A percentile compares a stretch with the other conserved stretches of the same genome.
phyloP scores from a whole-genome alignment of 1,140 invertebrate genomes.

The Lethrus apterus region DNA sequence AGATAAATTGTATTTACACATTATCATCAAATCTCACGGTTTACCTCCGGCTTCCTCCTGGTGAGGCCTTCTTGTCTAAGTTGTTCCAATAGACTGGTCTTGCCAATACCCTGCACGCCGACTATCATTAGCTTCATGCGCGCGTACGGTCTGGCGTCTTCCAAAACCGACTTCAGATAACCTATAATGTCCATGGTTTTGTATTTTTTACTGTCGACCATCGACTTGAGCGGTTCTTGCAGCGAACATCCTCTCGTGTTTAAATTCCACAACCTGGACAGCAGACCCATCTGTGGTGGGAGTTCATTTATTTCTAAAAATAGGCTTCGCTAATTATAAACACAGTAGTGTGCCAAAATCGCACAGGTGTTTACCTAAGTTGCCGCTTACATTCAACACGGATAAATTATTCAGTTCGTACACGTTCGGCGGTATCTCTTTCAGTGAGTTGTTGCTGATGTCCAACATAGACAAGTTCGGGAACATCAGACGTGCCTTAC shows the following conservation, averaged over 20 bases:
- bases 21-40: background rate
- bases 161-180: constrained; percentile 83
- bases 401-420: constrained; percentile 83
- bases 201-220: constrained; percentile 88
- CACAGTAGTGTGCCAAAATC: constrained; percentile 1
- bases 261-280: constrained; percentile 91
- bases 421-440: constrained; percentile 74
- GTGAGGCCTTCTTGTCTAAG: constrained; percentile 78
- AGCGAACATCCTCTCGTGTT: constrained; percentile 85
- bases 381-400: constrained; percentile 89
- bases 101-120: constrained; percentile 88
- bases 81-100: constrained; percentile 87
- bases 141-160: constrained; percentile 89
- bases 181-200: constrained; percentile 96
- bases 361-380: constrained; percentile 51
- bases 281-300: constrained; percentile 89
- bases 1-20: constrained; percentile 15
- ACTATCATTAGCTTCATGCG: constrained; percentile 98
- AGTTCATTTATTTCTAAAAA: constrained; percentile 69
- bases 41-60: constrained; percentile 53
- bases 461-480: constrained; percentile 93
- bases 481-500: constrained; percentile 72
- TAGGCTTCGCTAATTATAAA: constrained; percentile 15
- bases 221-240: constrained; percentile 83
- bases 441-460: constrained; percentile 80